These are phyloP conservation scores for Sicus ferrugineus DNA, from an alignment of 2,888 invertebrate genomes.

Conservation along the genomic window DNA sequence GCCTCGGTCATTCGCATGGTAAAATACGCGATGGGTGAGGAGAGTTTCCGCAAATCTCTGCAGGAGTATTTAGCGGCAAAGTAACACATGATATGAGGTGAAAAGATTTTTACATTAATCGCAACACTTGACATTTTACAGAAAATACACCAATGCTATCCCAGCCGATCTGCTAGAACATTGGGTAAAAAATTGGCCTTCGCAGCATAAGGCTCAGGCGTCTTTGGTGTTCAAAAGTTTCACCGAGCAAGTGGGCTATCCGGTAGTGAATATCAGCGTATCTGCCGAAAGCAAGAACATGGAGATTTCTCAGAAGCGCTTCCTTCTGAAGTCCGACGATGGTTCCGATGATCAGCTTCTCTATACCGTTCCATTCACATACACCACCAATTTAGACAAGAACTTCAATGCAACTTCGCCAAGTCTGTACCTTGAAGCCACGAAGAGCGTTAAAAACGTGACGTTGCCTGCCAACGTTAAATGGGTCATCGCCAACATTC, in stretches of 20 bases:
- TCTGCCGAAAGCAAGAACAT: conserved; percentile 40
- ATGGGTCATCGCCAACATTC: conserved; percentile 61
- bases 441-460: accelerated
- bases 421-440: conserved; percentile 47
- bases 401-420: conserved; percentile 51
- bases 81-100: conserved; percentile 53
- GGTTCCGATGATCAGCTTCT: conserved; percentile 43
- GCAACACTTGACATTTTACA: neutral
- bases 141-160: conserved; percentile 55
- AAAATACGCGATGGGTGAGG: conserved; percentile 69
- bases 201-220: conserved; percentile 51
- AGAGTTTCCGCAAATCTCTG: conserved; percentile 68
- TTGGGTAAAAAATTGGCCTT: conserved; percentile 60
- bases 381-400: conserved; percentile 48
- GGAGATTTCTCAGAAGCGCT: conserved; percentile 55
- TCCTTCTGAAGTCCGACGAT: conserved; percentile 51
- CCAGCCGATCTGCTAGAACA: conserved; percentile 67
- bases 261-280: conserved; percentile 68
- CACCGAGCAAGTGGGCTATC: conserved; percentile 74
- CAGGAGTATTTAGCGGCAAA: conserved; percentile 66
- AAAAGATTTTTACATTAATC: too few relatives aligned
- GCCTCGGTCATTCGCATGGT: conserved; percentile 75
- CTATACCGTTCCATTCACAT: conserved; percentile 59
- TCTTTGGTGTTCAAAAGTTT: conserved; percentile 66
- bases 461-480: conserved; percentile 8